Evolutionary conservation across 2,888 invertebrate genomes (phyloP).

Genomic region (Lepidocyrtoides sp.): DNA sequence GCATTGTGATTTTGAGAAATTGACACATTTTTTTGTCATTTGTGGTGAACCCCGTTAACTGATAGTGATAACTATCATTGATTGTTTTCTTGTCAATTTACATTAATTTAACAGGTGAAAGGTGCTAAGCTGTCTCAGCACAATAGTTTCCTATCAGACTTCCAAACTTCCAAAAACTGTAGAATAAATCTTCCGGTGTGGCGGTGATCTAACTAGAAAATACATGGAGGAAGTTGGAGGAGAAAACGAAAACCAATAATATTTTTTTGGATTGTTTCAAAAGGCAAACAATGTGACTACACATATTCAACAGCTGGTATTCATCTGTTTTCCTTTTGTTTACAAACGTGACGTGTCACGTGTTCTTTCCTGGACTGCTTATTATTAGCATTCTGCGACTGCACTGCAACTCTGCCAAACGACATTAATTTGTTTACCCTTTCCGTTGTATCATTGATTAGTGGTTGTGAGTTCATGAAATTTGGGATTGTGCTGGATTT

Average conservation of each 20-base stretch:
- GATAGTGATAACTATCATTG: too few relatives aligned
- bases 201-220: background rate
- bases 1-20: background rate
- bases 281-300: background rate
- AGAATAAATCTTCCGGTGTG: background rate
- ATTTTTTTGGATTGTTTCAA: background rate
- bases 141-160: too few relatives aligned
- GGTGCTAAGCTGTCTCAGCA: background rate
- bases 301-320: constrained; percentile 10
- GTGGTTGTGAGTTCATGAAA: too few relatives aligned
- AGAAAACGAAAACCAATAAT: background rate
- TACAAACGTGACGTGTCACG: constrained; percentile 11
- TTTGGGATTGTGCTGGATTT: too few relatives aligned
- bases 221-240: background rate
- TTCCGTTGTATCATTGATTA: background rate
- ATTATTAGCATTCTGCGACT: background rate
- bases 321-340: constrained; percentile 38
- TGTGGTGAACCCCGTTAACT: too few relatives aligned
- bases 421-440: too few relatives aligned
- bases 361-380: background rate
- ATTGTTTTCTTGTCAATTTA: background rate
- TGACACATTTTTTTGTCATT: background rate
- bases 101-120: constrained; percentile 59
- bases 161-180: background rate
- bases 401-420: too few relatives aligned